Evolutionary conservation across 2,113 vertebrate genomes (phyloP).

Genomic region (Hippocampus mohnikei): DNA sequence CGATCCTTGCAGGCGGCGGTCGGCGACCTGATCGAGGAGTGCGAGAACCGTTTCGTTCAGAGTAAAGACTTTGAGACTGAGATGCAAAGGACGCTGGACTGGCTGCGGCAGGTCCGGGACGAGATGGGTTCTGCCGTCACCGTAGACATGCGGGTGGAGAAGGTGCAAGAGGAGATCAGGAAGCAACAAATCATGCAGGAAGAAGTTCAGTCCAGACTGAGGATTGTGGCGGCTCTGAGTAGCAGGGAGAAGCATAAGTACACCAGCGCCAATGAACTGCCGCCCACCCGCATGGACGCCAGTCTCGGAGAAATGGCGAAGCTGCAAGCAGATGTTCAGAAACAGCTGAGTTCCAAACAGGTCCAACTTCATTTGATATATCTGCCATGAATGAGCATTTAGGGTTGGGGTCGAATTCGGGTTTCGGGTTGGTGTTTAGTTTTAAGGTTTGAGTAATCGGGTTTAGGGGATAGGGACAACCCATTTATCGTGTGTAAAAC

Average conservation of each 20-base stretch:
- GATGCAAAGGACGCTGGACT: slow-evolving; percentile 84
- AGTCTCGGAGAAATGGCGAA: slow-evolving; percentile 82
- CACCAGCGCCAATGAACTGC: slow-evolving; percentile 83
- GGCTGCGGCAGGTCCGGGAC: slow-evolving; percentile 82
- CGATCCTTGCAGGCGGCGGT: slow-evolving; percentile 79
- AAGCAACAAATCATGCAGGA: slow-evolving; percentile 94
- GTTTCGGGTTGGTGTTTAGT: no score
- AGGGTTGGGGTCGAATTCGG: no score
- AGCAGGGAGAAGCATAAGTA: slow-evolving; percentile 84
- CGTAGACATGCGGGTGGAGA: slow-evolving; percentile 84
- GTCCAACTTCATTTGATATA: slow-evolving; percentile 43
- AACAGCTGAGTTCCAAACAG: slow-evolving; percentile 80
- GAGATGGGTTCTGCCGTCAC: slow-evolving; percentile 78
- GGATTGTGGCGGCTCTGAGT: slow-evolving; percentile 88
- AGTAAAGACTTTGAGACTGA: slow-evolving; percentile 92
- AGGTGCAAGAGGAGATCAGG: slow-evolving; percentile 91
- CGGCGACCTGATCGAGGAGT: slow-evolving; percentile 81
- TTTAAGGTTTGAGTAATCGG: neutral
- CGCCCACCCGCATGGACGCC: slow-evolving; percentile 79
- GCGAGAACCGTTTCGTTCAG: slow-evolving; percentile 80
- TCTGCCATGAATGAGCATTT: no score
- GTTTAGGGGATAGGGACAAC: neutral
- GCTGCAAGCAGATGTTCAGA: slow-evolving; percentile 83
- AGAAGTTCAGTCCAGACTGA: slow-evolving; percentile 88
- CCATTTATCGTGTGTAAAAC: neutral